Base-by-base conservation (phyloP, 2,888 invertebrate species). In the Adineta ricciae region DNA sequence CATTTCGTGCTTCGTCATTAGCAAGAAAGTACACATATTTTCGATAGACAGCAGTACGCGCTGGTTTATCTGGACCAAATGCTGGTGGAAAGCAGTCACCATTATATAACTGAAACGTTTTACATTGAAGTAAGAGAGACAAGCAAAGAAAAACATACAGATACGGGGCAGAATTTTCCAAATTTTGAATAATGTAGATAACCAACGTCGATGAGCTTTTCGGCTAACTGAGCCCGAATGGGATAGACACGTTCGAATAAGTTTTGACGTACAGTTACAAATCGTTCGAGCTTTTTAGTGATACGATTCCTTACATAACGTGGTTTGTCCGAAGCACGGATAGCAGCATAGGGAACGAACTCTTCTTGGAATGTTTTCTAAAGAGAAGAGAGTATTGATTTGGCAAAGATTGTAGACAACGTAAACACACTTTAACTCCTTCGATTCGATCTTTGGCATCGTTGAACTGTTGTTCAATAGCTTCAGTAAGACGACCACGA, bases 91-190 rank as follows among this genome's bases (percentile, higher is more conserved):
- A 88, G 86, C 89, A 89, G 50, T 89, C 89, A 5, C 90, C 90
- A 56, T 90, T 89, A 83, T 87, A 86, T 21, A 89, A 87, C 90
- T 90, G n/a, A n/a, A n/a, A n/a, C n/a, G n/a, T n/a, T n/a, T n/a
- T n/a, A n/a, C n/a, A n/a, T n/a, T n/a, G n/a, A n/a, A n/a, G n/a
- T n/a, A n/a, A n/a, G n/a, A n/a, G n/a, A n/a, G n/a, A n/a, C n/a
- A n/a, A n/a, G n/a, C n/a, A n/a, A n/a, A n/a, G n/a, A n/a, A 72
- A 19, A 49, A 85, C 87, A 85, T 86, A 90, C 90, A 88, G 87
- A 87, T 8, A 91, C 90, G 41, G 91, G 91, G 87, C 90, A 90
- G 90, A 90, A 91, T 84, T 89, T 87, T 19, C 90, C 90, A 87
- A 91, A 91, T 85, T 90, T 87, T 86, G 90, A 90, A 24, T 89